phyloP scores from a whole-genome alignment of 2,888 invertebrate species.

The Drosophila birchii region DNA sequence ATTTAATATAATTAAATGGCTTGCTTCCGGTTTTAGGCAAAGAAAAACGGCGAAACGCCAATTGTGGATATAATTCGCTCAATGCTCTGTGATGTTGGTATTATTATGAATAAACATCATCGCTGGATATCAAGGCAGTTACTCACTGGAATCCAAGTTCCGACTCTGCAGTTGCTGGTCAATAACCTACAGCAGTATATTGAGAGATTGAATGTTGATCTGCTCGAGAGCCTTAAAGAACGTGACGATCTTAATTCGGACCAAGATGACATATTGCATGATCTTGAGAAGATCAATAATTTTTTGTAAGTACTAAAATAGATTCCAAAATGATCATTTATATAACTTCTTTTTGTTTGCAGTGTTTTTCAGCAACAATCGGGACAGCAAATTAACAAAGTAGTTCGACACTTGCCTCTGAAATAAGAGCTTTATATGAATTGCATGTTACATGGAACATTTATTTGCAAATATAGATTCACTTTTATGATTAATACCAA shows the following conservation, averaged over 20 bases:
- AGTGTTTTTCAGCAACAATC: constrained; percentile 40
- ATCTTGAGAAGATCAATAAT: constrained; percentile 42
- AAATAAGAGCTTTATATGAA: constrained; percentile 16
- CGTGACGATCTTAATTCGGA: constrained; percentile 42
- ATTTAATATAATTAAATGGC: not conserved
- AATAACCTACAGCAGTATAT: constrained; percentile 40
- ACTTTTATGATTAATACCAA: constrained; percentile 31
- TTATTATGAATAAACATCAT: constrained; percentile 42
- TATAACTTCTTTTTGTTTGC: not conserved
- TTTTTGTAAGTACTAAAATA: constrained; percentile 28
- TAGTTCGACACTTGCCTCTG: constrained; percentile 4
- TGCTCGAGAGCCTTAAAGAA: constrained; percentile 42
- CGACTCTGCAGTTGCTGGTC: constrained; percentile 35
- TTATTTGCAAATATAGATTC: constrained; percentile 25
- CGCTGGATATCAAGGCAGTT: constrained; percentile 49
- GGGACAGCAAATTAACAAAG: constrained; percentile 27
- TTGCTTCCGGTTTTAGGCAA: constrained; percentile 7
- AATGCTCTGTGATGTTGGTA: constrained; percentile 39
- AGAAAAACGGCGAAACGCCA: constrained; percentile 30
- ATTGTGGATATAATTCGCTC: constrained; percentile 39
- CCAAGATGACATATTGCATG: constrained; percentile 43
- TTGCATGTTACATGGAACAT: constrained; percentile 10
- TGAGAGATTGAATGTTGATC: constrained; percentile 28
- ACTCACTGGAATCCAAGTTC: constrained; percentile 39
- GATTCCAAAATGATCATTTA: not conserved